These are phyloP conservation scores for Oxytorus armatus DNA, from an alignment of 2,888 invertebrate species.

Conservation along the genomic window DNA sequence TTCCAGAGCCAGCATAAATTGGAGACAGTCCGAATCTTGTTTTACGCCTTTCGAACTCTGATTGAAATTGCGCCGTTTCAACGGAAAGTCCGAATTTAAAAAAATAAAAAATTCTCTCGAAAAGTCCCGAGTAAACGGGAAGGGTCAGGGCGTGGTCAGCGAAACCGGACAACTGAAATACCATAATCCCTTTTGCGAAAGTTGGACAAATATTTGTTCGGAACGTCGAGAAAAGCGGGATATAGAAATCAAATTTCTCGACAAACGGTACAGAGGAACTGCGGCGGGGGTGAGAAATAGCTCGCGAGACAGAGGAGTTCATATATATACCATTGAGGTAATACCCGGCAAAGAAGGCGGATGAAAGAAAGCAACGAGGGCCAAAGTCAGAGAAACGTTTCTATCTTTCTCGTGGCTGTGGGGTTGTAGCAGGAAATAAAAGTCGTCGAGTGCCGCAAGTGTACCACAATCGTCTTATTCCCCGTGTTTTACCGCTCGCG, in stretches of 20 bases:
- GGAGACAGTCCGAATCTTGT: no score
- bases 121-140: not conserved
- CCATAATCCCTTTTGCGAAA: conserved; percentile 40
- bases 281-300: conserved; percentile 37
- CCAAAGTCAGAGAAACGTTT: conserved; percentile 53
- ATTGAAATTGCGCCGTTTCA: not conserved
- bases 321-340: conserved; percentile 57
- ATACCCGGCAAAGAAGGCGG: conserved; percentile 49
- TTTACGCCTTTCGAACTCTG: not conserved
- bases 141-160: not conserved
- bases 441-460: conserved; percentile 33
- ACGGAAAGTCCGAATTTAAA: not conserved
- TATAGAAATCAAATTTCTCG: conserved; percentile 59
- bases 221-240: not conserved
- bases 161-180: not conserved
- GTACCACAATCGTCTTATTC: conserved; percentile 23
- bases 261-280: conserved; percentile 27
- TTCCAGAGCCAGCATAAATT: no score
- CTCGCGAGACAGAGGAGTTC: conserved; percentile 29
- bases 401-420: conserved; percentile 28
- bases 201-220: conserved; percentile 56
- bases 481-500: conserved; percentile 41
- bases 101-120: not conserved
- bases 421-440: conserved; percentile 62
- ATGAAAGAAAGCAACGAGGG: conserved; percentile 53